phyloP scores from a whole-genome alignment of 2,888 invertebrate species.

The Synanthedon myopaeformis region DNA sequence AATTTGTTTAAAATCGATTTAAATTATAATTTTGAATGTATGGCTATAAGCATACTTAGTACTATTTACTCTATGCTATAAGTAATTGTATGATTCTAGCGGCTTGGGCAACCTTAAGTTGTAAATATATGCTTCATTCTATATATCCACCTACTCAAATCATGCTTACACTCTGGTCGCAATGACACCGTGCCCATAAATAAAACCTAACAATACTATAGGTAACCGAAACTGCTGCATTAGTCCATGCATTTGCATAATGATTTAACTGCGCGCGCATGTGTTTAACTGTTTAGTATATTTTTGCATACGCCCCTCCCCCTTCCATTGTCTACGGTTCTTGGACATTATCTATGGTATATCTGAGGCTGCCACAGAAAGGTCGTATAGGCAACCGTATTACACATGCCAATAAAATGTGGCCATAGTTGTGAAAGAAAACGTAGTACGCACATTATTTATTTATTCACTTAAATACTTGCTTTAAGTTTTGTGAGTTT shows the following conservation, averaged over 20 bases:
- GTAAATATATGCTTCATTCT: too few relatives aligned
- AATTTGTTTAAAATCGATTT: too few relatives aligned
- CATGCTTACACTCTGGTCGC: too few relatives aligned
- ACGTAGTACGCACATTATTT: background rate
- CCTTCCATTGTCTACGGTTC: slow-evolving; percentile 29
- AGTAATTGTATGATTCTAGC: too few relatives aligned
- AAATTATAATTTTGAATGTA: too few relatives aligned
- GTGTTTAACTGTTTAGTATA: background rate
- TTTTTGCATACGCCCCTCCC: slow-evolving; percentile 30
- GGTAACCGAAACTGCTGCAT: background rate
- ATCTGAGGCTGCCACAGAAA: slow-evolving; percentile 16
- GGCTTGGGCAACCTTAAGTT: too few relatives aligned
- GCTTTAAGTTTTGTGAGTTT: too few relatives aligned
- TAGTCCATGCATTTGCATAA: slow-evolving; percentile 13
- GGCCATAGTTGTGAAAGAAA: background rate
- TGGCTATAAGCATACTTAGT: too few relatives aligned
- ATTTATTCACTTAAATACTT: background rate
- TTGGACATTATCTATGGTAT: slow-evolving; percentile 23
- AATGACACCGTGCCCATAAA: background rate
- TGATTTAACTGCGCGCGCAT: slow-evolving; percentile 16
- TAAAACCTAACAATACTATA: background rate
- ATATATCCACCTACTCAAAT: too few relatives aligned
- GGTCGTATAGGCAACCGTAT: slow-evolving; percentile 21
- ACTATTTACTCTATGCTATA: too few relatives aligned
- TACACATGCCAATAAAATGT: slow-evolving; percentile 18